Conservation (phyloP, 2,888 invertebrate species). For the Papilio protenor region DNA sequence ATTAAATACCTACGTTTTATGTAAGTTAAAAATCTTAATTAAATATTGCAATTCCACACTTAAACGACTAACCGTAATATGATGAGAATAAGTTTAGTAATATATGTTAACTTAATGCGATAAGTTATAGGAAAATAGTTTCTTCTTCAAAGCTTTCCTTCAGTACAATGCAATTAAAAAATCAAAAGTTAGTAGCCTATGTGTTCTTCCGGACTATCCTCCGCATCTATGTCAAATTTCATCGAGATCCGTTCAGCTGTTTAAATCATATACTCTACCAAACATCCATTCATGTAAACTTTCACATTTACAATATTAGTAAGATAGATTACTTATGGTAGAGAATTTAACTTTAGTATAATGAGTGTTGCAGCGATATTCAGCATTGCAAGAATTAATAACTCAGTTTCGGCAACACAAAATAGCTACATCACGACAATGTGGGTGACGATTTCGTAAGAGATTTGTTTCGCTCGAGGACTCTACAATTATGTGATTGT, state of each 20-base stretch:
- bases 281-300: too few relatives aligned
- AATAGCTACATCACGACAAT: slow-evolving; percentile 43
- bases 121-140: background rate
- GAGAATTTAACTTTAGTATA: background rate
- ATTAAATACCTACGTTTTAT: too few relatives aligned
- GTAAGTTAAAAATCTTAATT: too few relatives aligned
- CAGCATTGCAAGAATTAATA: slow-evolving; percentile 8
- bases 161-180: background rate
- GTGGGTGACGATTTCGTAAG: slow-evolving; percentile 50
- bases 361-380: background rate
- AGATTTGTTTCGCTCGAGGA: slow-evolving; percentile 49
- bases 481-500: slow-evolving; percentile 51
- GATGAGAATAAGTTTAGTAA: too few relatives aligned
- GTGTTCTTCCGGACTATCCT: too few relatives aligned
- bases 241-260: too few relatives aligned
- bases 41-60: too few relatives aligned
- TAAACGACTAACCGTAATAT: too few relatives aligned
- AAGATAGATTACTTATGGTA: background rate
- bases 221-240: too few relatives aligned
- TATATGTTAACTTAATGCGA: background rate
- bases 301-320: too few relatives aligned
- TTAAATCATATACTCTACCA: too few relatives aligned
- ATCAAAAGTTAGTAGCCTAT: background rate
- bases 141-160: background rate
- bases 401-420: slow-evolving; percentile 42